Percentiles rank a stretch among this genome's conserved stretches.
phyloP scores from a whole-genome alignment of 2,113 vertebrate species.

The Gadus macrocephalus region DNA sequence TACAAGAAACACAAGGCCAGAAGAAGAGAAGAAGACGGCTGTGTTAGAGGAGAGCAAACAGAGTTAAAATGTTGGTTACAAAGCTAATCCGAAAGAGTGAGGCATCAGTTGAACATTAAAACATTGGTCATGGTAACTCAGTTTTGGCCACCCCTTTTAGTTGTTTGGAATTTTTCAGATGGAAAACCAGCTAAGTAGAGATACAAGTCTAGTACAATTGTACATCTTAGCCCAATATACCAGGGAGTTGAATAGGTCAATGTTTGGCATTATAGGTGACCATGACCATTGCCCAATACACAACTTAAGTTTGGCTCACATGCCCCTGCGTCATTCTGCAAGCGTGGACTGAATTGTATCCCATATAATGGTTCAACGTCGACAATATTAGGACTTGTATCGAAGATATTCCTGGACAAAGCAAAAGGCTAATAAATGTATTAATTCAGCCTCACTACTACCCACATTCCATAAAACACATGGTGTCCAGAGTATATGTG shows the following conservation, averaged over 20 bases:
- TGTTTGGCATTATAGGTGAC: slow-evolving; percentile 21
- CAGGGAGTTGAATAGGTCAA: too few relatives aligned
- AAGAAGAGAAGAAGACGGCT: slow-evolving; percentile 21
- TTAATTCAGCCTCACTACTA: too few relatives aligned
- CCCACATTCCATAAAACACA: neutral
- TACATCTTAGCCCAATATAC: too few relatives aligned
- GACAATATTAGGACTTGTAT: too few relatives aligned
- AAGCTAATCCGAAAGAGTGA: slow-evolving; percentile 40
- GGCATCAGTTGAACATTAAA: slow-evolving; percentile 51
- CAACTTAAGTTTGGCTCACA: slow-evolving; percentile 30
- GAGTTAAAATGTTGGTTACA: slow-evolving; percentile 38
- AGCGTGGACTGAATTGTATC: slow-evolving; percentile 1
- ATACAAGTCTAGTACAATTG: too few relatives aligned
- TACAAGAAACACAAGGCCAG: slow-evolving; percentile 20
- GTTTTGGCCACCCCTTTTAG: neutral
- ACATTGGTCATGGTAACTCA: slow-evolving; percentile 37
- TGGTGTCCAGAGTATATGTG: neutral
- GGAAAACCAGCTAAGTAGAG: too few relatives aligned
- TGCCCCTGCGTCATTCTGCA: slow-evolving; percentile 51
- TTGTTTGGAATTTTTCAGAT: too few relatives aligned
- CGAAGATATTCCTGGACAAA: neutral
- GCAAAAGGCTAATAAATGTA: neutral
- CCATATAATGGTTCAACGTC: neutral
- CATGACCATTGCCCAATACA: slow-evolving; percentile 36
- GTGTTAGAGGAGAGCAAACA: slow-evolving; percentile 21